phyloP scores from a whole-genome alignment of 2,113 vertebrate genomes.

The Gracilinanus agilis region DNA sequence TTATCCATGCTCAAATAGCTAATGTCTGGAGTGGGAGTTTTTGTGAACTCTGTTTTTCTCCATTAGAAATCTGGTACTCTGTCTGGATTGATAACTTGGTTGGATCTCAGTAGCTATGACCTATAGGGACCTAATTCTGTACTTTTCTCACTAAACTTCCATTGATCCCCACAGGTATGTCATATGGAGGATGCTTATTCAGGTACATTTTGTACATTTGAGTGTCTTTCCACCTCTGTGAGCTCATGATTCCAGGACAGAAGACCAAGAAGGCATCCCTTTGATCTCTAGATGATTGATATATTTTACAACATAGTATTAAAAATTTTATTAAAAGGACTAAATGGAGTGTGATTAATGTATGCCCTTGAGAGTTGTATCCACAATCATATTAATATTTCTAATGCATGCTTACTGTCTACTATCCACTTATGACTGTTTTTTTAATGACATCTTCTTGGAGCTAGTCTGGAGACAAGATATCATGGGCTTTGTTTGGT shows the following conservation, averaged over 20 bases:
- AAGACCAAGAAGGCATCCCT: background rate
- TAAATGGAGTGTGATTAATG: background rate
- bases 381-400: background rate
- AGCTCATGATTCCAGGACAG: background rate
- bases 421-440: background rate
- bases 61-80: background rate
- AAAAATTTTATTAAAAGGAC: background rate
- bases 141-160: conserved; percentile 12
- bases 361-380: background rate
- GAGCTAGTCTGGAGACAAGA: background rate
- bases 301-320: background rate
- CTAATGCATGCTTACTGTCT: background rate
- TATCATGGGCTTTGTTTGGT: background rate
- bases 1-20: background rate
- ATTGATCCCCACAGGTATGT: conserved; percentile 39
- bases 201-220: background rate
- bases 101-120: background rate
- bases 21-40: background rate
- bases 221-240: background rate
- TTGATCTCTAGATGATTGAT: background rate
- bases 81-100: background rate
- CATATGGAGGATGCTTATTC: background rate
- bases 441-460: background rate
- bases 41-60: background rate
- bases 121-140: background rate